These are phyloP conservation scores for Yoshiicerus persimilis DNA, from an alignment of 1,140 invertebrate species.

Conservation along the genomic window DNA sequence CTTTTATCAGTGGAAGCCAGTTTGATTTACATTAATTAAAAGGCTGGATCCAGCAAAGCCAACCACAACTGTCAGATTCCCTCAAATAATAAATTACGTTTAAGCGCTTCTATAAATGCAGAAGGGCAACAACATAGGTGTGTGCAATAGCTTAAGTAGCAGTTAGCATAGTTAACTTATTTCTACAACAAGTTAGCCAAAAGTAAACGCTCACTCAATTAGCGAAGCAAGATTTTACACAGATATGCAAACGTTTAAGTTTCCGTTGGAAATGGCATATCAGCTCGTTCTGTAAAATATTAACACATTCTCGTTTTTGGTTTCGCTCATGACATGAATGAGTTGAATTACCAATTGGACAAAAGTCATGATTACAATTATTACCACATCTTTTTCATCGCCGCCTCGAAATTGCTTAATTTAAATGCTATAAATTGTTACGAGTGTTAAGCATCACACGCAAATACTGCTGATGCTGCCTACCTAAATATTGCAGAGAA, in stretches of 20 bases:
- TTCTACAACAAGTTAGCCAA: not conserved
- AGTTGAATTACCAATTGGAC: slow-evolving; percentile 10
- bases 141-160: not conserved
- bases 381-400: not conserved
- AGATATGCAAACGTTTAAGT: not conserved
- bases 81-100: not conserved
- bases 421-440: slow-evolving; percentile 3
- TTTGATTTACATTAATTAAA: not conserved
- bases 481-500: not conserved
- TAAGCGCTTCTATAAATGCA: not conserved
- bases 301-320: not conserved
- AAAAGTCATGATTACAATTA: slow-evolving; percentile 8
- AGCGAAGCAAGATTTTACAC: not conserved
- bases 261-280: not conserved
- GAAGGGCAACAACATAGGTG: not conserved
- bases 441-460: not conserved
- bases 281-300: not conserved
- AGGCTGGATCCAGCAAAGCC: too few species aligned
- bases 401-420: slow-evolving; percentile 2
- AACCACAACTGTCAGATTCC: not conserved
- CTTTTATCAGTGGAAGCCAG: not conserved
- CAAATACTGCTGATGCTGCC: not conserved
- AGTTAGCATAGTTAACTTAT: not conserved
- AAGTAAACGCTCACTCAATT: not conserved
- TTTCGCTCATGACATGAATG: not conserved